Conservation (phyloP, 2,888 invertebrate genomes). For the Octodonta nipae region DNA sequence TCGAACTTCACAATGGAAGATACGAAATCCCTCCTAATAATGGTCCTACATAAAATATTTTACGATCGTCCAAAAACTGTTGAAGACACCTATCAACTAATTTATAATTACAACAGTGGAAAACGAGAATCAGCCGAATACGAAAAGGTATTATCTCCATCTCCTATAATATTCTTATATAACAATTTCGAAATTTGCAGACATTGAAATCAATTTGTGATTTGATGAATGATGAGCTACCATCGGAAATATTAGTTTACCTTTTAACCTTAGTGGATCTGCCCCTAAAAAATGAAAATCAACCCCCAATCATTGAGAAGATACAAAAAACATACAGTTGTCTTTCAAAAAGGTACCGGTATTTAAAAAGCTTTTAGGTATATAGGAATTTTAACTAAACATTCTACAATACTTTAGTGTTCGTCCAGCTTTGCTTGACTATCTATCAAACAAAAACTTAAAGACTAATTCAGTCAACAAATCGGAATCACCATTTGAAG, state of each 20-base stretch:
- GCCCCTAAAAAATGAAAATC: constrained; percentile 22
- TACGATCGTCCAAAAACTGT: constrained; percentile 26
- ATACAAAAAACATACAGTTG: constrained; percentile 21
- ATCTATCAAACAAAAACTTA: constrained; percentile 9
- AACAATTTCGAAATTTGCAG: constrained; percentile 13
- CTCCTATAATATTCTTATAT: constrained; percentile 1
- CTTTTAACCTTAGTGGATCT: constrained; percentile 30
- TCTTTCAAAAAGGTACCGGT: constrained; percentile 18
- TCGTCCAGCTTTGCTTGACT: constrained; percentile 19
- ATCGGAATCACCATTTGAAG: too few relatives aligned
- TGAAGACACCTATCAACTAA: constrained; percentile 25
- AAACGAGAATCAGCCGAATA: constrained; percentile 26
- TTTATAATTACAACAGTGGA: constrained; percentile 27
- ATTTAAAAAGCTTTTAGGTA: too few relatives aligned
- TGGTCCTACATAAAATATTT: constrained; percentile 29
- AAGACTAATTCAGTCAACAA: constrained; percentile 4
- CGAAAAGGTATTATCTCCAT: constrained; percentile 20
- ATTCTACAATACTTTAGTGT: constrained; percentile 11
- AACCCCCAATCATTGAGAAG: constrained; percentile 21
- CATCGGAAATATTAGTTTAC: constrained; percentile 29
- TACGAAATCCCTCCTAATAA: constrained; percentile 27
- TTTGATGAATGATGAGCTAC: constrained; percentile 28
- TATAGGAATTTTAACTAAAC: too few relatives aligned
- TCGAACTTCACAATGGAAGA: too few relatives aligned
- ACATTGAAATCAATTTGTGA: constrained; percentile 28